A percentile compares a stretch with the other conserved stretches of the same genome.
Conservation (phyloP, 2,113 vertebrate species). For the Melozone crissalis region DNA sequence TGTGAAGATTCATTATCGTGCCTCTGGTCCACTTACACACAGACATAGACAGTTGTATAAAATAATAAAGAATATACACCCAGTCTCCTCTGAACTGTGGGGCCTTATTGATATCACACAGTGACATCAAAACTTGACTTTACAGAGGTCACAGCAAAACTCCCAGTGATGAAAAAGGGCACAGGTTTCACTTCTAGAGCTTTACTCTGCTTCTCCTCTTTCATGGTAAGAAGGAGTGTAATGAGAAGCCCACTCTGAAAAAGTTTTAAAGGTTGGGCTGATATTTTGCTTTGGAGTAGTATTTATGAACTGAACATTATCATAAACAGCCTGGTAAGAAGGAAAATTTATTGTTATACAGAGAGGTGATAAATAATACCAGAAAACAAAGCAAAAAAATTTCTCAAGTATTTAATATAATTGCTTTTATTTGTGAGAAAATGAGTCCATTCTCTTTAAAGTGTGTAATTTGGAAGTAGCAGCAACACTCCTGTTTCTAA, state of each 20-base stretch:
- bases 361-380: not conserved
- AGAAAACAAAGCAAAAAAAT: not conserved
- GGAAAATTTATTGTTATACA: not conserved
- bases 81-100: not conserved
- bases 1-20: not conserved
- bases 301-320: not conserved
- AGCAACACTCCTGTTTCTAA: not conserved
- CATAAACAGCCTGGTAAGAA: not conserved
- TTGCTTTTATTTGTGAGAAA: not conserved
- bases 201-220: not conserved
- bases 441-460: not conserved
- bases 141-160: not conserved
- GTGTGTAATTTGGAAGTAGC: not conserved
- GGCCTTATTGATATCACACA: not conserved
- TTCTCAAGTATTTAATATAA: not conserved
- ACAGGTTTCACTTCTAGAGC: not conserved
- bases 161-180: not conserved
- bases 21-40: not conserved
- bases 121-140: accelerated
- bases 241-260: not conserved
- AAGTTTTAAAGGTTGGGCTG: not conserved
- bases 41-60: not conserved
- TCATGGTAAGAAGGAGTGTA: not conserved
- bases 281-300: not conserved
- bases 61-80: not conserved